Base-by-base conservation (phyloP, 1,140 invertebrate species). In the Asobara japonica region DNA sequence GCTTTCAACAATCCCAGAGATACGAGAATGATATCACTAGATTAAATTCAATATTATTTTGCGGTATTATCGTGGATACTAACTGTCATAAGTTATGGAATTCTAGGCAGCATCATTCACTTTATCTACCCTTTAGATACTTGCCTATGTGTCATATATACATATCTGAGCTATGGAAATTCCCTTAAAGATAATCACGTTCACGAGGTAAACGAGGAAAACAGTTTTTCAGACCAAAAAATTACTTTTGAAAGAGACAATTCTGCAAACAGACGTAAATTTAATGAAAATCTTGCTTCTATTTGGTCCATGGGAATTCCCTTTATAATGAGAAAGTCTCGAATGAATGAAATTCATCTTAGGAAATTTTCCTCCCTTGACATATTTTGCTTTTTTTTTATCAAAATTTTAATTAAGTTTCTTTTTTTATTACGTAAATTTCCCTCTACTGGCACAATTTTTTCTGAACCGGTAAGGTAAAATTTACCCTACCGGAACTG, bases 41-140 rank as follows among this genome's bases (percentile, higher is more conserved):
- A 41, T 13, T 36, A 13, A 38, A 65, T 41, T 38, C 16, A 45
- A 45, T 45, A 45, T 45, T 45, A 45, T 45, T 45, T 45, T 45
- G 18, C 41, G 41, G 41, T 45, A 45, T 16, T 45, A 16, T 16
- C 41, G 41, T 45, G 41, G n/a, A 16, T 45, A 41, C 45, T 41
- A 30, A 67, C 29, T 67, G 65, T 48, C 36, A 48, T 67, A 65
- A 10, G 25, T 67, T 29, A 67, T 67, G 65, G 38, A 67, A 22
- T 56, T 45, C 41, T 67, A 65, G 64, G 64, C 20, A 36, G 64
- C 64, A 65, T 65, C 64, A 65, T 65, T 65, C 64, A 65, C 18
- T 38, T 65, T 38, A 65, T 38, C 51, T 56, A 65, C 33, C 64
- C 64, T 38, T 38, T 65, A 65, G 64, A 56, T 56, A 56, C 13